These are phyloP conservation scores for Apodemia mormo DNA, from an alignment of 2,888 invertebrate species.

Conservation along the genomic window DNA sequence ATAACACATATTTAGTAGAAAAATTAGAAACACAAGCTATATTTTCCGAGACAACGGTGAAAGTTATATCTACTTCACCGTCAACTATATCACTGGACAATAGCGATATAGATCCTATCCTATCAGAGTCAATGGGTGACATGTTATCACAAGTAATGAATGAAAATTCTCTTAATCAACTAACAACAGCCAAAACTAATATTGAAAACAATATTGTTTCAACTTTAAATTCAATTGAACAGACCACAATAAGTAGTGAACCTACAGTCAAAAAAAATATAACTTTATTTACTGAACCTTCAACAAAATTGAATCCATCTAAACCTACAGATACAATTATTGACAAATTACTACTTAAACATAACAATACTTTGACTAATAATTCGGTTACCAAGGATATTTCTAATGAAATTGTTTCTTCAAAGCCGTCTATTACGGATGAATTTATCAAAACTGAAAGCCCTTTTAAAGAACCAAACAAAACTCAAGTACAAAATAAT, in stretches of 20 bases:
- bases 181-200: constrained; percentile 30
- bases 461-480: background rate
- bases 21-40: constrained; percentile 27
- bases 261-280: constrained; percentile 12
- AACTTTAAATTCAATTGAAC: constrained; percentile 44
- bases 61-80: constrained; percentile 32
- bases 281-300: background rate
- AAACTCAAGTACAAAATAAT: background rate
- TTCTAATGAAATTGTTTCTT: background rate
- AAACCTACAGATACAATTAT: constrained; percentile 14
- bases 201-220: constrained; percentile 27
- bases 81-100: constrained; percentile 38
- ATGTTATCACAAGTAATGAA: constrained; percentile 75
- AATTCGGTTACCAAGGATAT: background rate
- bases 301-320: background rate
- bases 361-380: constrained; percentile 6
- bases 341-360: constrained; percentile 6
- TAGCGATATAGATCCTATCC: constrained; percentile 60
- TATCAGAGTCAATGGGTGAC: constrained; percentile 74
- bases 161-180: constrained; percentile 39
- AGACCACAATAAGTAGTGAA: constrained; percentile 23
- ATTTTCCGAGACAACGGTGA: constrained; percentile 33
- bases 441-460: background rate
- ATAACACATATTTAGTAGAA: constrained; percentile 23
- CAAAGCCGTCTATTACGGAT: background rate